Percentiles rank a stretch among this genome's conserved stretches.
Evolutionary conservation across 2,797 vertebrate species (phyloP).

Genomic region (Mormyrus proboscirostris): DNA sequence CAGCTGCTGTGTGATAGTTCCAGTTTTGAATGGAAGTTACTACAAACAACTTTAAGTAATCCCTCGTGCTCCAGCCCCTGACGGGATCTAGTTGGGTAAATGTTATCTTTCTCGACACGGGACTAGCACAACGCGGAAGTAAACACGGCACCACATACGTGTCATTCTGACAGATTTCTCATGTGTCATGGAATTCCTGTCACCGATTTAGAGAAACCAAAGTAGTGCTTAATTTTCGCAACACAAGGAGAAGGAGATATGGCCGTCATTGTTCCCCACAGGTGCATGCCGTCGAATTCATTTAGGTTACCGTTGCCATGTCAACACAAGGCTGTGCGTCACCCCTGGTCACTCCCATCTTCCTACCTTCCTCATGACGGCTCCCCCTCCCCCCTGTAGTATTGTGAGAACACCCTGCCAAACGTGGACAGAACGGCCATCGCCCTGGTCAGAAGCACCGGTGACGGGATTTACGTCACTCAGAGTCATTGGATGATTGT

Average conservation of each 20-base stretch:
- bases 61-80: background rate
- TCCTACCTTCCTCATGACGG: background rate
- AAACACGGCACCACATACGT: background rate
- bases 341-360: background rate
- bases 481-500: slow-evolving; percentile 11
- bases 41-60: background rate
- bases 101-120: background rate
- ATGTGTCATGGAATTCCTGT: background rate
- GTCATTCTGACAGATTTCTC: background rate
- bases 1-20: background rate
- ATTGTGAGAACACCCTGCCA: background rate
- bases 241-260: background rate
- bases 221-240: background rate
- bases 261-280: background rate
- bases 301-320: background rate
- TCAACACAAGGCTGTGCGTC: background rate
- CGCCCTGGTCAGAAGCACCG: background rate
- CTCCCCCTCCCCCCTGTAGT: background rate
- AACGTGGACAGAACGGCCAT: background rate
- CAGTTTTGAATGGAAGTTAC: background rate
- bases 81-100: background rate
- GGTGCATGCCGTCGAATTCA: background rate
- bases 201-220: background rate
- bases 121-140: background rate
- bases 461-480: background rate